Conservation (phyloP, 2,113 vertebrate species). For the Nothobranchius kuhntae region DNA sequence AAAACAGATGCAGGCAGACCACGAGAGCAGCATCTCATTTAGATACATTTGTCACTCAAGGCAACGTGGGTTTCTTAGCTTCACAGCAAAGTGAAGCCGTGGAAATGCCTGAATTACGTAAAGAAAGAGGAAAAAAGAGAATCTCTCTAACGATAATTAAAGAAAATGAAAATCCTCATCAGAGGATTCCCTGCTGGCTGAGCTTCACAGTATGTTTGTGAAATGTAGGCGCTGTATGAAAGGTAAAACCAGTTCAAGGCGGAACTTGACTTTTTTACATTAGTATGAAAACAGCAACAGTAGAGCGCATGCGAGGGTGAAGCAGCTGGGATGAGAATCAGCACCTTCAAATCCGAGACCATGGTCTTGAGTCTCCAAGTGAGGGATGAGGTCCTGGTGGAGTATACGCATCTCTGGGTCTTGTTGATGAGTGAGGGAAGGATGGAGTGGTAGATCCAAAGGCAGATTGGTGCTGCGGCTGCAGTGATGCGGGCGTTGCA, state of each 20-base stretch:
- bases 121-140: neutral
- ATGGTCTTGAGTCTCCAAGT: no score
- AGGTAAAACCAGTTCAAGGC: constrained; percentile 8
- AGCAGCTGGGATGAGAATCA: no score
- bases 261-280: neutral
- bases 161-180: constrained; percentile 30
- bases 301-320: no score
- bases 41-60: constrained; percentile 27
- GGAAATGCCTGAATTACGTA: constrained; percentile 10
- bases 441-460: no score
- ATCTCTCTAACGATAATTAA: constrained; percentile 1
- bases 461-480: no score
- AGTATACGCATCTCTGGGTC: no score
- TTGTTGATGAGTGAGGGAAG: no score
- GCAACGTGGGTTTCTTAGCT: constrained; percentile 11
- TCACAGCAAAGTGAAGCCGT: neutral
- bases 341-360: no score
- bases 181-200: constrained; percentile 13
- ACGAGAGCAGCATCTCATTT: no score
- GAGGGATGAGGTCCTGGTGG: no score
- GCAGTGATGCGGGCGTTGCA: no score
- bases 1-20: no score
- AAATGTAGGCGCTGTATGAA: constrained; percentile 14
- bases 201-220: constrained; percentile 17
- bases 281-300: neutral